Percentiles rank a stretch among this genome's conserved stretches.
Conservation (phyloP, 2,797 vertebrate species). For the Coendou prehensilis region DNA sequence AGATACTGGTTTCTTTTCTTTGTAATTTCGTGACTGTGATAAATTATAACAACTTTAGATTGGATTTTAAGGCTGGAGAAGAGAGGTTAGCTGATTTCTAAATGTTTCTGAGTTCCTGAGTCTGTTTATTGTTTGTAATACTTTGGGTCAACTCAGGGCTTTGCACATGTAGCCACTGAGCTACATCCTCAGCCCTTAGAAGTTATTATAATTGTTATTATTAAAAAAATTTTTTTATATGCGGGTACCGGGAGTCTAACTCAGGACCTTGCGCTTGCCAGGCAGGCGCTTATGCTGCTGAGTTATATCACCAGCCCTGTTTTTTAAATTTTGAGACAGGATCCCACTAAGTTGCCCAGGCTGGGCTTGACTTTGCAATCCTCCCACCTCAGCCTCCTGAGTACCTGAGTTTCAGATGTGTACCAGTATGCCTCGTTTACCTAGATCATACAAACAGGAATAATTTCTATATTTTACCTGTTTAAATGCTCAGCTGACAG, state of each 20-base stretch:
- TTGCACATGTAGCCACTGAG: background rate
- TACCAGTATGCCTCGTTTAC: background rate
- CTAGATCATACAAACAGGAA: constrained; percentile 20
- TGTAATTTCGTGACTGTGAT: background rate
- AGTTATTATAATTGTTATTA: background rate
- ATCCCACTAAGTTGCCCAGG: background rate
- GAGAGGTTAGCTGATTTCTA: constrained; percentile 3
- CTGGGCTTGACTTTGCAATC: background rate
- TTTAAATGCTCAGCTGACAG: constrained; percentile 40
- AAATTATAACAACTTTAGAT: constrained; percentile 23
- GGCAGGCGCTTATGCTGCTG: too few relatives aligned
- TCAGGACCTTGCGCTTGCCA: too few relatives aligned
- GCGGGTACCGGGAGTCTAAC: too few relatives aligned
- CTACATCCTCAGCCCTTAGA: background rate
- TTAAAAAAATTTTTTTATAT: too few relatives aligned
- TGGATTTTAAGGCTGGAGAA: constrained; percentile 2
- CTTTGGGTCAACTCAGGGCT: background rate
- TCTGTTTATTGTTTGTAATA: background rate
- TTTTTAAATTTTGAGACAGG: background rate
- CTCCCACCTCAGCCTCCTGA: background rate
- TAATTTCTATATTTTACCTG: constrained; percentile 45
- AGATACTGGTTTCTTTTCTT: constrained; percentile 7
- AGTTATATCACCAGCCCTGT: too few relatives aligned
- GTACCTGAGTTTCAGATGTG: background rate
- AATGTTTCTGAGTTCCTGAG: constrained; percentile 49